Conservation (phyloP, 2,888 invertebrate genomes). For the Eupeodes latifasciatus region DNA sequence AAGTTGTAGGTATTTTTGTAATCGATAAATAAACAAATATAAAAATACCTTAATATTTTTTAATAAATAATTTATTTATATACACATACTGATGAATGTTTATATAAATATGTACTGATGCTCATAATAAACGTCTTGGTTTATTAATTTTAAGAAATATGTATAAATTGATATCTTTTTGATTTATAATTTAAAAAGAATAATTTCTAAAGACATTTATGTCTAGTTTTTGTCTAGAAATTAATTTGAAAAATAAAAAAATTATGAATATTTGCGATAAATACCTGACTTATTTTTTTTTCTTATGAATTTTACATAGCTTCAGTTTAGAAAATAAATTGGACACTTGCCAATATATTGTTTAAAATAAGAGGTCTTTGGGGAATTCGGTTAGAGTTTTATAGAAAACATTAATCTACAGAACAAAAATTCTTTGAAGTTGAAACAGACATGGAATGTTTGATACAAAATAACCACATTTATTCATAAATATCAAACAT, state of each 20-base stretch:
- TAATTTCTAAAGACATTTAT: constrained; percentile 9
- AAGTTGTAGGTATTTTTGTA: constrained; percentile 12
- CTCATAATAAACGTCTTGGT: neutral
- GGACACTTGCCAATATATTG: constrained; percentile 12
- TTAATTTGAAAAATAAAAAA: constrained; percentile 36
- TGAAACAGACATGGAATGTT: neutral
- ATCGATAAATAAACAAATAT: constrained; percentile 36
- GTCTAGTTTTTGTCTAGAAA: constrained; percentile 53
- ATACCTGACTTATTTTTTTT: constrained; percentile 8
- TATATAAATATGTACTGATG: too few species aligned
- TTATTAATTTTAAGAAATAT: constrained; percentile 2
- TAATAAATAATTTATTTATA: neutral
- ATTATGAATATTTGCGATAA: constrained; percentile 2
- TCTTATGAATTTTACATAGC: neutral
- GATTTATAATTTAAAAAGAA: neutral
- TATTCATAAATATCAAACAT: neutral
- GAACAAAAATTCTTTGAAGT: constrained; percentile 12
- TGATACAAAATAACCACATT: neutral
- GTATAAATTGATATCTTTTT: constrained; percentile 4
- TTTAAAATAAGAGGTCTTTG: constrained; percentile 18
- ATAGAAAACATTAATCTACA: constrained; percentile 18
- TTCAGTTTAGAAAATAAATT: neutral
- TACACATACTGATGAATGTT: too few species aligned
- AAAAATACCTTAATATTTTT: constrained; percentile 26
- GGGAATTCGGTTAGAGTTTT: neutral